Evolutionary conservation across 2,113 vertebrate genomes (phyloP).

Genomic region (Varanus salvator): DNA sequence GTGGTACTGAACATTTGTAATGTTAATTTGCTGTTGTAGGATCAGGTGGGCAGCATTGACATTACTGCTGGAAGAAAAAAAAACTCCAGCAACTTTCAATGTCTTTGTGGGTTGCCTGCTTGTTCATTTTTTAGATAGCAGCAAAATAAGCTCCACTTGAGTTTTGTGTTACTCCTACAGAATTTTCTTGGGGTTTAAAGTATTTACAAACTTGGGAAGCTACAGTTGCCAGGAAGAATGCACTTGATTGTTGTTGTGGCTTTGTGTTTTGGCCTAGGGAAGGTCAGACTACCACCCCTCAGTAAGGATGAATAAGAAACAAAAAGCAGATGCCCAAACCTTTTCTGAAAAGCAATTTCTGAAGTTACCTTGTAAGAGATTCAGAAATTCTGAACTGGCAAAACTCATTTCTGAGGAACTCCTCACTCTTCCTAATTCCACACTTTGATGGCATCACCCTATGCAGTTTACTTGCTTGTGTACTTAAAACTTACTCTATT

Average conservation of each 20-base stretch:
- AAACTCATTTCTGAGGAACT: background rate
- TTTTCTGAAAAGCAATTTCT: background rate
- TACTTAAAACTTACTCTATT: background rate
- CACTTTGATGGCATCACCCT: background rate
- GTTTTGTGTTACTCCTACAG: background rate
- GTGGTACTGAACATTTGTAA: background rate
- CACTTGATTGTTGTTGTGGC: background rate
- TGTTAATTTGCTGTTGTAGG: background rate
- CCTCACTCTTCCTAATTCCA: background rate
- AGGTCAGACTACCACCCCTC: background rate
- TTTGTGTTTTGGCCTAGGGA: background rate
- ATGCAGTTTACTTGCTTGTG: background rate
- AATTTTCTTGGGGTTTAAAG: background rate
- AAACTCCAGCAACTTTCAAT: background rate
- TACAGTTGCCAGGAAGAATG: background rate
- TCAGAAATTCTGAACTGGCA: background rate
- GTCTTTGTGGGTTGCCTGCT: background rate
- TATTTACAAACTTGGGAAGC: background rate
- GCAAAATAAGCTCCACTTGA: background rate
- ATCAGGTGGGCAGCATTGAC: too few species aligned
- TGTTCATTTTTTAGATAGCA: background rate
- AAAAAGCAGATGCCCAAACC: background rate
- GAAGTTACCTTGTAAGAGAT: background rate
- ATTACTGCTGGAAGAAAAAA: background rate
- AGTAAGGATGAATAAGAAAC: background rate